These are phyloP conservation scores for Diuraphis noxia DNA, from an alignment of 1,140 invertebrate genomes.

Conservation along the genomic window DNA sequence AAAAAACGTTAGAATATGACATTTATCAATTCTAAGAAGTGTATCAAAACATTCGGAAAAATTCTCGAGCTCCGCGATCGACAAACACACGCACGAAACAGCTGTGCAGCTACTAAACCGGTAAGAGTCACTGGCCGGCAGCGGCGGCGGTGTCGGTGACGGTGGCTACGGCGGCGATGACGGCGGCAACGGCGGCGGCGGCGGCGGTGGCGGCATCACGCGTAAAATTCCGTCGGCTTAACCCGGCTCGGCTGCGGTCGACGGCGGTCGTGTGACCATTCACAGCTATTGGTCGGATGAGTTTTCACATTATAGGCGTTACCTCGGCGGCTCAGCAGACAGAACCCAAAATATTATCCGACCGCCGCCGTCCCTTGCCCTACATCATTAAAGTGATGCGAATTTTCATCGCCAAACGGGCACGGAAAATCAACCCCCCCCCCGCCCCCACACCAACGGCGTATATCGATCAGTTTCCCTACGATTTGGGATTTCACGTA, in stretches of 20 bases:
- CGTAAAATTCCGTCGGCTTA: slow-evolving; percentile 36
- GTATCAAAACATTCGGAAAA: neutral
- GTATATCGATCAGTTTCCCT: slow-evolving; percentile 15
- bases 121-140: slow-evolving; percentile 40
- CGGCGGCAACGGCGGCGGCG: neutral
- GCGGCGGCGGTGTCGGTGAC: neutral
- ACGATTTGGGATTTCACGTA: neutral
- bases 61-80: neutral
- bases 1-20: neutral
- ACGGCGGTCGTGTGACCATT: neutral
- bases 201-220: neutral
- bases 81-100: slow-evolving; percentile 5
- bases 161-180: neutral
- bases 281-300: slow-evolving; percentile 44
- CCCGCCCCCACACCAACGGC: too few species aligned
- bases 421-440: neutral
- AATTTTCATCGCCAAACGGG: slow-evolving; percentile 29
- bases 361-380: neutral
- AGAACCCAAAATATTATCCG: slow-evolving; percentile 32
- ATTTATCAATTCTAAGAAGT: neutral
- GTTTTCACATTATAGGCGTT: slow-evolving; percentile 39
- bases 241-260: neutral
- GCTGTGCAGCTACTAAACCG: slow-evolving; percentile 38
- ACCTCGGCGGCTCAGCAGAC: neutral
- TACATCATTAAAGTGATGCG: neutral